A percentile compares a stretch with the other conserved stretches of the same genome.
Evolutionary conservation across 2,797 vertebrate species (phyloP).

Genomic region (Euphonia xanthogaster): DNA sequence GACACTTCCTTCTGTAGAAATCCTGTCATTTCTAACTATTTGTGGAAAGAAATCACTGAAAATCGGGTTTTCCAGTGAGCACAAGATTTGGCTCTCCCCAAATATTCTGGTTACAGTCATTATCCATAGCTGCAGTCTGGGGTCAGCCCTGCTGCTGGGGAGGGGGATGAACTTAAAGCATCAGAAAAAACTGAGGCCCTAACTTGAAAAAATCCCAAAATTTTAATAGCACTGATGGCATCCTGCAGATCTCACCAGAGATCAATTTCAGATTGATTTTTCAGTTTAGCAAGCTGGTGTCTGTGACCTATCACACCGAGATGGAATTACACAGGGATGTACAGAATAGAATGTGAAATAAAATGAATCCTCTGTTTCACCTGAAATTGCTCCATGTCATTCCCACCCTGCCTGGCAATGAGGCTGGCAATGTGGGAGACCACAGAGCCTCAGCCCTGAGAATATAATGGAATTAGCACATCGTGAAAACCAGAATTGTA

Average conservation of each 20-base stretch:
- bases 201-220: neutral
- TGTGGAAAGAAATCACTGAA: neutral
- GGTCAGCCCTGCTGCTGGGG: neutral
- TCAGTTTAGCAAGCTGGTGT: neutral
- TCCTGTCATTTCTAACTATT: neutral
- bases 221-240: neutral
- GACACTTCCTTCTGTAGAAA: neutral
- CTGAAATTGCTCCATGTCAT: neutral
- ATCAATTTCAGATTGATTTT: neutral
- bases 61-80: neutral
- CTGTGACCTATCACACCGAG: neutral
- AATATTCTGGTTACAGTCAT: neutral
- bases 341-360: neutral
- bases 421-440: neutral
- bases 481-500: neutral
- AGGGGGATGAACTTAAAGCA: neutral
- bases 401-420: neutral
- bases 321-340: neutral
- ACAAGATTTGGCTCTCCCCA: neutral
- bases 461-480: neutral
- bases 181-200: neutral
- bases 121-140: rapidly evolving
- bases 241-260: neutral
- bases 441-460: neutral
- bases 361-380: neutral